Percentiles rank a stretch among this genome's conserved stretches.
Evolutionary conservation across 1,140 invertebrate species (phyloP).

Genomic region (Drosophila aff.): DNA sequence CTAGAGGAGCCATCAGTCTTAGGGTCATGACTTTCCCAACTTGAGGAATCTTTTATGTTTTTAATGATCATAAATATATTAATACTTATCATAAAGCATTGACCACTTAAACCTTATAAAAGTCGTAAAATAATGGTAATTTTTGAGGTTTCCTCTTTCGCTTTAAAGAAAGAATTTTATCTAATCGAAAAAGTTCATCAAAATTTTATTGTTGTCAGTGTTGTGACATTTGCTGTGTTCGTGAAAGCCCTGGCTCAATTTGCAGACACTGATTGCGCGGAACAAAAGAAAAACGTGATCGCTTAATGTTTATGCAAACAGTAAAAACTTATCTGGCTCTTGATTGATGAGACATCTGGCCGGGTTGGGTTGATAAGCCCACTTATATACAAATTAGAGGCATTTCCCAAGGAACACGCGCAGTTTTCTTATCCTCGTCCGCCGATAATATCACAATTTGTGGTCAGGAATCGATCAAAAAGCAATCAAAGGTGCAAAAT

Average conservation of each 20-base stretch:
- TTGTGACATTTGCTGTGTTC: neutral
- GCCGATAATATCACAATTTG: slow-evolving; percentile 39
- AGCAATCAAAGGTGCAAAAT: slow-evolving; percentile 50
- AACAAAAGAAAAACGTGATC: slow-evolving; percentile 47
- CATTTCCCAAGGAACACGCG: slow-evolving; percentile 39
- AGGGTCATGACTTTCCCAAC: neutral
- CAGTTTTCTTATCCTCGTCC: slow-evolving; percentile 7
- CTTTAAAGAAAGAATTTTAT: slow-evolving; percentile 13
- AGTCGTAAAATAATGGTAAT: neutral
- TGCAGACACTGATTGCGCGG: slow-evolving; percentile 42
- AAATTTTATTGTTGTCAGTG: slow-evolving; percentile 11
- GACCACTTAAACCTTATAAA: slow-evolving; percentile 1
- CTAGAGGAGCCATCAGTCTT: too few species aligned
- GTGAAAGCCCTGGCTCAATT: slow-evolving; percentile 28
- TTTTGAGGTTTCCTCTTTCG: neutral
- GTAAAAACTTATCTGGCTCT: slow-evolving; percentile 17
- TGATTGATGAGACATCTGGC: slow-evolving; percentile 49
- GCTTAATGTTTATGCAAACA: slow-evolving; percentile 43
- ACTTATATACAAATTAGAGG: slow-evolving; percentile 38
- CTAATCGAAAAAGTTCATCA: slow-evolving; percentile 24
- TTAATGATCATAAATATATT: neutral
- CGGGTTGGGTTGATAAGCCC: slow-evolving; percentile 16
- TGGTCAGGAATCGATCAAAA: slow-evolving; percentile 69
- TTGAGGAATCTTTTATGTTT: neutral
- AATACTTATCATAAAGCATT: neutral